Percentiles rank a stretch among this genome's conserved stretches.
These are phyloP conservation scores for Dermatemys mawii DNA, from an alignment of 2,113 vertebrate species.

Conservation along the genomic window DNA sequence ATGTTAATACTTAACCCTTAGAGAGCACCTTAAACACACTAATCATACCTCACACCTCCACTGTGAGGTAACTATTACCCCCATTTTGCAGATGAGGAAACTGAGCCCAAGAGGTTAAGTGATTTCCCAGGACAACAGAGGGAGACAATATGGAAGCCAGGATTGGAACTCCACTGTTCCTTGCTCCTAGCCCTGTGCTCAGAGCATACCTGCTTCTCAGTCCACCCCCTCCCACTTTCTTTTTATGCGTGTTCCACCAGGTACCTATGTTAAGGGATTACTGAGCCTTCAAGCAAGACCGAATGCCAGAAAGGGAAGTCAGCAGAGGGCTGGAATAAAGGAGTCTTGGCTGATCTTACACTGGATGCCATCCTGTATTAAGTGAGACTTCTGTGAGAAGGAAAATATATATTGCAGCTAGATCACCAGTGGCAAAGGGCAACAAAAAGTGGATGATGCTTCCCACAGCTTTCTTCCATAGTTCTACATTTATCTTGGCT, in stretches of 20 bases:
- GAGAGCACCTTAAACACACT: neutral
- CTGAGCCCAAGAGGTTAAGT: conserved; percentile 16
- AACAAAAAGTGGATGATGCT: neutral
- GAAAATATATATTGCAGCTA: neutral
- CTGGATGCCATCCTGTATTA: neutral
- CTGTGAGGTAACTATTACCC: neutral
- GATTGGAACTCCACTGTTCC: accelerated
- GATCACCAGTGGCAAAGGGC: accelerated
- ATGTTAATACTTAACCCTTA: neutral
- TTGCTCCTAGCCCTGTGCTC: accelerated
- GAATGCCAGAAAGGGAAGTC: accelerated
- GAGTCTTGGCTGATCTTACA: neutral
- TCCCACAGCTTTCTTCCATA: neutral
- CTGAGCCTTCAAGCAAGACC: neutral
- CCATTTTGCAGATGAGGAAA: neutral
- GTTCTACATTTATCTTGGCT: neutral
- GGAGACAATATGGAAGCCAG: neutral
- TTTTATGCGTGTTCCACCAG: accelerated
- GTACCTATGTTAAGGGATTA: neutral
- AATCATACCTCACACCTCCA: neutral
- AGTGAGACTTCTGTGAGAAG: accelerated
- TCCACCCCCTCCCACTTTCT: neutral
- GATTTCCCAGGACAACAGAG: neutral
- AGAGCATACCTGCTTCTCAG: accelerated
- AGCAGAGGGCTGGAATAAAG: accelerated